Evolutionary conservation across 2,113 vertebrate species (phyloP).

Genomic region (Cyrtonyx montezumae): DNA sequence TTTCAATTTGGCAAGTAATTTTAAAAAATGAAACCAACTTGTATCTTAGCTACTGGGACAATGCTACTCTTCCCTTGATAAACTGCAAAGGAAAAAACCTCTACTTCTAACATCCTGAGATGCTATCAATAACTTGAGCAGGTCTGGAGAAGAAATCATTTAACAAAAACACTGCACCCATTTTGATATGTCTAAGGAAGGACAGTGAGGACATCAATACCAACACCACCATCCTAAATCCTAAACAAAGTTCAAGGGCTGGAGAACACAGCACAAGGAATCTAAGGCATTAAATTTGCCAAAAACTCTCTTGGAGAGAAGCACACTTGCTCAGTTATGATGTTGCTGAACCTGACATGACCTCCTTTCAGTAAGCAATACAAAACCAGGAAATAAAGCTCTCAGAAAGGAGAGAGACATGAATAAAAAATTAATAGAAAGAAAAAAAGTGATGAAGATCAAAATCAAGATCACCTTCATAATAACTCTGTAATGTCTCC

Average conservation of each 20-base stretch:
- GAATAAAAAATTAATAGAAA: not conserved
- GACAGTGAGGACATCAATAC: accelerated
- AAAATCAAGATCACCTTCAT: not conserved
- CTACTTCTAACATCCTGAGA: not conserved
- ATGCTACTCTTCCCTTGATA: not conserved
- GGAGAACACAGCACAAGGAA: not conserved
- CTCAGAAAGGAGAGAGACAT: not conserved
- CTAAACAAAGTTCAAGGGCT: constrained; percentile 14
- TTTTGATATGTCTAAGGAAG: not conserved
- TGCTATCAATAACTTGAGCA: not conserved
- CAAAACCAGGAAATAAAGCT: not conserved
- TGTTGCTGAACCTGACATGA: not conserved
- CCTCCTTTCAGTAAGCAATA: not conserved
- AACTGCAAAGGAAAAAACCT: not conserved
- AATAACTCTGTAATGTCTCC: not conserved
- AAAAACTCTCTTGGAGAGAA: not conserved
- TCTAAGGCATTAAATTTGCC: not conserved
- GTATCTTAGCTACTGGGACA: not conserved
- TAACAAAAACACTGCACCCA: not conserved
- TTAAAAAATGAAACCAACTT: not conserved
- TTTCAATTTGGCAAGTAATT: not conserved
- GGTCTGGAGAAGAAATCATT: not conserved
- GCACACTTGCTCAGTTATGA: not conserved
- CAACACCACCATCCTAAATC: not conserved
- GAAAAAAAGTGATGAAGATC: not conserved